phyloP scores from a whole-genome alignment of 2,888 invertebrate genomes.

The Drosophila rubida region DNA sequence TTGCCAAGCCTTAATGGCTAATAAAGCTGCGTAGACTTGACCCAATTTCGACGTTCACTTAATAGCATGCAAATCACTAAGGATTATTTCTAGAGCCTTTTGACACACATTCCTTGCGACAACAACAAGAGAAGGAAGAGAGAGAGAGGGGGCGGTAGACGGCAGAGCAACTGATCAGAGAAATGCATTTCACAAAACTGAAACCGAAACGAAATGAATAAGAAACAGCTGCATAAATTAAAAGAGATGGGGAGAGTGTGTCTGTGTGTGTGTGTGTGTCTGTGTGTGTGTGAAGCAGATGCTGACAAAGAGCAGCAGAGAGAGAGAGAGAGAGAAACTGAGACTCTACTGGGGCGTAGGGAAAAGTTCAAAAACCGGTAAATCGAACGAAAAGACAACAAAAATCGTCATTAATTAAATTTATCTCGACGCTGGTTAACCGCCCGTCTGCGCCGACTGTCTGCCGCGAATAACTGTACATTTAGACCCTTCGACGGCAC shows the following conservation, averaged over 20 bases:
- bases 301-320: slow-evolving; percentile 3
- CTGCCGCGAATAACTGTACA: slow-evolving; percentile 57
- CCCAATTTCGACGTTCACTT: slow-evolving; percentile 44
- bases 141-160: neutral
- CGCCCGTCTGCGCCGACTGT: slow-evolving; percentile 15
- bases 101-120: slow-evolving; percentile 43
- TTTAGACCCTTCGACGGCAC: slow-evolving; percentile 22
- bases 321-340: slow-evolving; percentile 16
- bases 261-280: slow-evolving; percentile 2
- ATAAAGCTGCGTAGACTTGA: slow-evolving; percentile 59
- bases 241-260: slow-evolving; percentile 38
- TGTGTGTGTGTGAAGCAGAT: too few relatives aligned
- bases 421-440: slow-evolving; percentile 50
- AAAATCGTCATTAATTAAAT: slow-evolving; percentile 68
- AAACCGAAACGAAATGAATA: slow-evolving; percentile 48
- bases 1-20: slow-evolving; percentile 52
- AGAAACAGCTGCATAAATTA: slow-evolving; percentile 62
- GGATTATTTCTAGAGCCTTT: slow-evolving; percentile 53
- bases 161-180: slow-evolving; percentile 14
- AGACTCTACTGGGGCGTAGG: slow-evolving; percentile 51
- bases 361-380: slow-evolving; percentile 75
- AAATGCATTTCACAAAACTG: slow-evolving; percentile 63
- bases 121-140: slow-evolving; percentile 1
- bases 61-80: slow-evolving; percentile 40
- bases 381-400: slow-evolving; percentile 50